Evolutionary conservation across 1,140 invertebrate species (phyloP).

Genomic region (Sinella curviseta): DNA sequence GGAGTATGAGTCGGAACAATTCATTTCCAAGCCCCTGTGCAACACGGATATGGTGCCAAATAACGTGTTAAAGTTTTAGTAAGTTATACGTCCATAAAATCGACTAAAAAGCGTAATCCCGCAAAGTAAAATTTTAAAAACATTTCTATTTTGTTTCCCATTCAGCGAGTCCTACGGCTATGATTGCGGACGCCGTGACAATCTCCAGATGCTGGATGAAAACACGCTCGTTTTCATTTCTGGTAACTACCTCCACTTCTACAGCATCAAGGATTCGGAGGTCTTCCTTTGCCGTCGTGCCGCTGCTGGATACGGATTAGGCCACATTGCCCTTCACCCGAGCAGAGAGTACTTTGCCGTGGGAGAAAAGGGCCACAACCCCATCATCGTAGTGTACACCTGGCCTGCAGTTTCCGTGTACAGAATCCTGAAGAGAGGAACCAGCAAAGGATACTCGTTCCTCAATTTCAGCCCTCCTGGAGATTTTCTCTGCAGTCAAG

Average conservation of each 20-base stretch:
- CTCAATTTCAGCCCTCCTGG: slow-evolving; percentile 79
- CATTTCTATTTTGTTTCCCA: background rate
- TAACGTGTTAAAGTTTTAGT: slow-evolving; percentile 39
- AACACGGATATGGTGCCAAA: background rate
- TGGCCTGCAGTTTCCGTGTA: slow-evolving; percentile 76
- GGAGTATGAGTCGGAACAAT: slow-evolving; percentile 3
- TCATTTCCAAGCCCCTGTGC: slow-evolving; percentile 15
- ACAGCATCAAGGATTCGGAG: slow-evolving; percentile 65
- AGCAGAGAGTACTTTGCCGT: slow-evolving; percentile 70
- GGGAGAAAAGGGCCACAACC: slow-evolving; percentile 67
- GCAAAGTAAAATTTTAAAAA: background rate
- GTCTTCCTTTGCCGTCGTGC: slow-evolving; percentile 69
- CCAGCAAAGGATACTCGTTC: slow-evolving; percentile 68
- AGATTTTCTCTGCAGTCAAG: slow-evolving; percentile 75
- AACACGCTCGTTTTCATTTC: slow-evolving; percentile 73
- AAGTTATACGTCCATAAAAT: background rate
- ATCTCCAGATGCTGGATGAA: slow-evolving; percentile 72
- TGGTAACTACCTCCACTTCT: slow-evolving; percentile 77
- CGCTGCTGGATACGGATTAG: slow-evolving; percentile 73
- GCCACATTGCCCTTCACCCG: slow-evolving; percentile 76
- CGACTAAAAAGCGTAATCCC: no score
- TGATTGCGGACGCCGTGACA: slow-evolving; percentile 75
- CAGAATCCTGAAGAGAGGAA: slow-evolving; percentile 72
- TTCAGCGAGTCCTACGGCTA: slow-evolving; percentile 85
- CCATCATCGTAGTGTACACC: slow-evolving; percentile 77